phyloP scores from a whole-genome alignment of 2,113 vertebrate species.

The Danionella cerebrum region DNA sequence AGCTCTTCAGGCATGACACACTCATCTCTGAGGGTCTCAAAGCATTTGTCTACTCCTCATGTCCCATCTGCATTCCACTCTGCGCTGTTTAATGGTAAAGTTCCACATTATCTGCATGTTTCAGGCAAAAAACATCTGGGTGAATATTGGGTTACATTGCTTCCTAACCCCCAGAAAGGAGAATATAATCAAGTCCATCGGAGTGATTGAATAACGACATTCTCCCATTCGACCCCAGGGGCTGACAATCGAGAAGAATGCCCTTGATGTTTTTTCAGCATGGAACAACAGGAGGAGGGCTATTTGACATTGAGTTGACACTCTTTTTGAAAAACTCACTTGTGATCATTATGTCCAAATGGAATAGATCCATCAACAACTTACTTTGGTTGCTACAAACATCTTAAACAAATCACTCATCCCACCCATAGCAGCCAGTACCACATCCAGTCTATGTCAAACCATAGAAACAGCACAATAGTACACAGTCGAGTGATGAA shows the following conservation, averaged over 20 bases:
- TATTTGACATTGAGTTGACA: constrained; percentile 40
- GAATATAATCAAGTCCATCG: constrained; percentile 49
- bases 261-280: constrained; percentile 48
- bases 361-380: constrained; percentile 28
- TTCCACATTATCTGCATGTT: constrained; percentile 58
- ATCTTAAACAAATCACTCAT: constrained; percentile 58
- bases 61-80: constrained; percentile 29
- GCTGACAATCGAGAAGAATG: constrained; percentile 25
- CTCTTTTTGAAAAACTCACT: constrained; percentile 25
- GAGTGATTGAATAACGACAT: constrained; percentile 59
- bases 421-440: constrained; percentile 38
- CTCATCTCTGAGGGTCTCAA: background rate
- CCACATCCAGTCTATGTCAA: constrained; percentile 53
- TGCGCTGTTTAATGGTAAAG: constrained; percentile 44
- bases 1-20: background rate
- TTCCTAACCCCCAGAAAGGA: constrained; percentile 41
- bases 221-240: constrained; percentile 25
- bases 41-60: constrained; percentile 22
- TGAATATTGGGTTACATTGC: constrained; percentile 58
- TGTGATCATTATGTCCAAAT: constrained; percentile 17
- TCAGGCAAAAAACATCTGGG: constrained; percentile 70
- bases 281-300: constrained; percentile 39
- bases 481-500: constrained; percentile 46
- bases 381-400: constrained; percentile 46
- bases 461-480: constrained; percentile 59